These are phyloP conservation scores for Trichacis sp. DNA, from an alignment of 2,888 invertebrate genomes.

Conservation along the genomic window DNA sequence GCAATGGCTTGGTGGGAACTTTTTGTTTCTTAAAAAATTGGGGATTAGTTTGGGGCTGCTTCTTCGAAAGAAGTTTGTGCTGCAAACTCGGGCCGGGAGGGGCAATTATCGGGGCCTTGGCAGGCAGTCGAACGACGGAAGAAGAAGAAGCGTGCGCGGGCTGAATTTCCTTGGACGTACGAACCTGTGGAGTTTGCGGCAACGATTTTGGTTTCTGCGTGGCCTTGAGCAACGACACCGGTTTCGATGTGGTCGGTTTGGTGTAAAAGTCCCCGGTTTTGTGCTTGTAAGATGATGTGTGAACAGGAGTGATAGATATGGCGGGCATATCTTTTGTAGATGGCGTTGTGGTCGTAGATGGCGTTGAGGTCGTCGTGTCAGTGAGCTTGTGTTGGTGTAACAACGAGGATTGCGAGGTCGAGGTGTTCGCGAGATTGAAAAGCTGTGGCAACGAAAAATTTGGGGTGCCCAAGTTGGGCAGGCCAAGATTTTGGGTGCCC, in stretches of 20 bases:
- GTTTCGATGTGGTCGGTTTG: constrained; percentile 10
- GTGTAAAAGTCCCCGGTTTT: constrained; percentile 34
- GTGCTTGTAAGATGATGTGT: constrained; percentile 42
- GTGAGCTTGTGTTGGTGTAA: neutral
- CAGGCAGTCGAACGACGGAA: constrained; percentile 45
- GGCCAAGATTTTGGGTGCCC: constrained; percentile 41
- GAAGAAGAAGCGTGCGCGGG: constrained; percentile 57
- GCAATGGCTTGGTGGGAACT: constrained; percentile 15
- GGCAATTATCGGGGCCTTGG: constrained; percentile 40
- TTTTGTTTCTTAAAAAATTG: constrained; percentile 50
- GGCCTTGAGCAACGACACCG: constrained; percentile 57
- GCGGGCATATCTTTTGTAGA: constrained; percentile 69
- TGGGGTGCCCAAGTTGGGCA: constrained; percentile 40
- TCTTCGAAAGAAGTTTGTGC: constrained; percentile 62
- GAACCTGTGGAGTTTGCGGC: constrained; percentile 51
- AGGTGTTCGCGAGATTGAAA: constrained; percentile 50
- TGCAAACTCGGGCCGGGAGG: constrained; percentile 57
- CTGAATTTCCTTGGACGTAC: constrained; percentile 61
- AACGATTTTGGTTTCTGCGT: constrained; percentile 47
- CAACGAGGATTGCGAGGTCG: constrained; percentile 38
- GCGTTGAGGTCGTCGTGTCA: constrained; percentile 35
- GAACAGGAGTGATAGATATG: constrained; percentile 68
- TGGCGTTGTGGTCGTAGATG: constrained; percentile 56
- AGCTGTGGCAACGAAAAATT: constrained; percentile 52
- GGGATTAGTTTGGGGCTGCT: constrained; percentile 48